phyloP scores from a whole-genome alignment of 2,888 invertebrate species.

The Brenthis hecate region DNA sequence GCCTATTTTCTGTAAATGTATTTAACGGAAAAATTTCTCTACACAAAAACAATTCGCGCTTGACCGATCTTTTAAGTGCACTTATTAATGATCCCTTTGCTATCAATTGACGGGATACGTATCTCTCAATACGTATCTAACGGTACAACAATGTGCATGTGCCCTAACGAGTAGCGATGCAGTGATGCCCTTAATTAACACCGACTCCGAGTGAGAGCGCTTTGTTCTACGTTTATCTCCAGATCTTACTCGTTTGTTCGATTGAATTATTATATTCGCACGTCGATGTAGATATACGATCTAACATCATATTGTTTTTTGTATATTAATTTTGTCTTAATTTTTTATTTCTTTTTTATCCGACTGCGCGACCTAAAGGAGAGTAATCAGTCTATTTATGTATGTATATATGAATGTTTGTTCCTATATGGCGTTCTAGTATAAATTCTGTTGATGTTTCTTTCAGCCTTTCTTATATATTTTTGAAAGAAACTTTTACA shows the following conservation, averaged over 20 bases:
- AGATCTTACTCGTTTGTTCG: slow-evolving; percentile 39
- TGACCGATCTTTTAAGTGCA: neutral
- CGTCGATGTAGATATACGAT: slow-evolving; percentile 27
- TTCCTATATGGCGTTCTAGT: too few relatives aligned
- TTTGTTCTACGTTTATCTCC: slow-evolving; percentile 42
- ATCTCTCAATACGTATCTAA: slow-evolving; percentile 19
- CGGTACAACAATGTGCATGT: slow-evolving; percentile 38
- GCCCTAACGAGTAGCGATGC: slow-evolving; percentile 55
- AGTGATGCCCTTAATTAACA: slow-evolving; percentile 62
- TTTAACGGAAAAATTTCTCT: neutral
- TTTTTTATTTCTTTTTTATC: too few relatives aligned
- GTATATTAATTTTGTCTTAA: too few relatives aligned
- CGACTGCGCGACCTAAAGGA: too few relatives aligned
- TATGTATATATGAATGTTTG: too few relatives aligned
- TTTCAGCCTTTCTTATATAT: too few relatives aligned
- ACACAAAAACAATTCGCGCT: neutral
- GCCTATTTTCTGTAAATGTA: too few relatives aligned
- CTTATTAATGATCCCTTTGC: slow-evolving; percentile 5
- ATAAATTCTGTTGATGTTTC: too few relatives aligned
- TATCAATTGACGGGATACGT: slow-evolving; percentile 15
- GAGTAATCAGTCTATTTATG: too few relatives aligned
- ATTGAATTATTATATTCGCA: slow-evolving; percentile 43
- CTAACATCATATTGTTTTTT: neutral
- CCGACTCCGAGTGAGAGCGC: slow-evolving; percentile 52
- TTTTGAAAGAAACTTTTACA: too few relatives aligned